Evolutionary conservation across 2,888 invertebrate genomes (phyloP), one percentile per base, ranked within the genome.

Genomic region (Eumacrocentrus americanus): DNA sequence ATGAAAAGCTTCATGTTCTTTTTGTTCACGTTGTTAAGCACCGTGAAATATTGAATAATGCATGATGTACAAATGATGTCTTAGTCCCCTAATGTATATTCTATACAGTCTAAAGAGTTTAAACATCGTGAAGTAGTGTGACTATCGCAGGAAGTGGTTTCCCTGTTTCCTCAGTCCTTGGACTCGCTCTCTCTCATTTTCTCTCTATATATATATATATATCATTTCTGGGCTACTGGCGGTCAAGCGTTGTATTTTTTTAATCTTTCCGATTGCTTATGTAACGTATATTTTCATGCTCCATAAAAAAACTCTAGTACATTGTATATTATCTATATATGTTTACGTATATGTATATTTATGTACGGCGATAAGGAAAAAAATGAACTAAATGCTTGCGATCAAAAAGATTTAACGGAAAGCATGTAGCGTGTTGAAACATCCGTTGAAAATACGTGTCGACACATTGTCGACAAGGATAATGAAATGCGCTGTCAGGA

Each of bases 131-230:
- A 29, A n/a, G n/a, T n/a, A n/a, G n/a, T 29, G 29, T 29, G 29
- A 58, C 35, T 51, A 58, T 58, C 58, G 37, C 46, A 29, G 58
- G 58, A 58, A 52, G 52, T 52, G 58, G 58, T 44, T 52, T 58
- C 35, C 44, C 46, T 12, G 34, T 56, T 58, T 58, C 52, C 58
- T 34, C 58, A 58, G 51, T 51, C 51, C 51, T 52, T 58, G 35
- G 16, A 18, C 7, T 6, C 14, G 22, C 23, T 47, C 22, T 46
- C 48, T 9, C 22, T 34, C 37, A 16, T 2, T 48, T 48, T 34
- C 14, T 23, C 12, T 5, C 4, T 29, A 20, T 20, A 9, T 16
- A 9, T 34, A n/a, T n/a, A n/a, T 14, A 48, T 25, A 16, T 29
- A 34, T 20, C n/a, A 34, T n/a, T 34, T 16, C 20, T 22, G n/a